A percentile compares a stretch with the other conserved stretches of the same genome.
phyloP scores from a whole-genome alignment of 2,888 invertebrate genomes.

The Caenorhabditis sinica region DNA sequence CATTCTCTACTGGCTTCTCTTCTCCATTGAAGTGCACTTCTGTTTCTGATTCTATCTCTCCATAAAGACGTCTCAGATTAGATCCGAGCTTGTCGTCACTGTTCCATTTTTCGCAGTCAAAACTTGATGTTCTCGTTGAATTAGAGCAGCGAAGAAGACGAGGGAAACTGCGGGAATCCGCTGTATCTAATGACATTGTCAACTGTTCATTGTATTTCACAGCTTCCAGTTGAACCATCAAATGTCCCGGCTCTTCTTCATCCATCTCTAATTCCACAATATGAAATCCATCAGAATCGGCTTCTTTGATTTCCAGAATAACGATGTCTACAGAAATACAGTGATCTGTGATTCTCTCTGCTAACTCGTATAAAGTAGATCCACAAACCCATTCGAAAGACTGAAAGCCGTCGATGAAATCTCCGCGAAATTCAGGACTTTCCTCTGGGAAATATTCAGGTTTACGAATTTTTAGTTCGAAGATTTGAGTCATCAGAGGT shows the following conservation, averaged over 20 bases:
- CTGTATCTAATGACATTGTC: constrained; percentile 30
- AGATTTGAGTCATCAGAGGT: constrained; percentile 49
- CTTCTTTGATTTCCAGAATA: constrained; percentile 55
- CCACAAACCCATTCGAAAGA: constrained; percentile 29
- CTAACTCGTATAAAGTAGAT: constrained; percentile 18
- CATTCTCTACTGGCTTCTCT: neutral
- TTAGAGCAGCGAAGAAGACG: constrained; percentile 46
- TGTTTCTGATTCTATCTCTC: constrained; percentile 23
- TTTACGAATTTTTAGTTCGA: constrained; percentile 26
- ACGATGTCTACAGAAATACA: constrained; percentile 45
- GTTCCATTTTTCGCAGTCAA: constrained; percentile 62
- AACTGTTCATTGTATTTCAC: constrained; percentile 41
- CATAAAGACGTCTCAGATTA: constrained; percentile 44
- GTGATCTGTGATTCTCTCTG: constrained; percentile 42
- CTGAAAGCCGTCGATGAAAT: constrained; percentile 46
- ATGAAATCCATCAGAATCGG: constrained; percentile 42
- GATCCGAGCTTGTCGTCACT: constrained; percentile 48
- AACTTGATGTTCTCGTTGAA: constrained; percentile 21
- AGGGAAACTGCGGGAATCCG: constrained; percentile 49
- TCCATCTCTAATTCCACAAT: constrained; percentile 37
- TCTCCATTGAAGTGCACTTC: neutral
- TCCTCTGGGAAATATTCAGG: constrained; percentile 38
- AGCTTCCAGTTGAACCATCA: constrained; percentile 23
- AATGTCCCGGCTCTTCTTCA: constrained; percentile 38
- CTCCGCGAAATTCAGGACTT: constrained; percentile 19